phyloP scores from a whole-genome alignment of 2,797 vertebrate genomes.

The Corythornis leucogaster region DNA sequence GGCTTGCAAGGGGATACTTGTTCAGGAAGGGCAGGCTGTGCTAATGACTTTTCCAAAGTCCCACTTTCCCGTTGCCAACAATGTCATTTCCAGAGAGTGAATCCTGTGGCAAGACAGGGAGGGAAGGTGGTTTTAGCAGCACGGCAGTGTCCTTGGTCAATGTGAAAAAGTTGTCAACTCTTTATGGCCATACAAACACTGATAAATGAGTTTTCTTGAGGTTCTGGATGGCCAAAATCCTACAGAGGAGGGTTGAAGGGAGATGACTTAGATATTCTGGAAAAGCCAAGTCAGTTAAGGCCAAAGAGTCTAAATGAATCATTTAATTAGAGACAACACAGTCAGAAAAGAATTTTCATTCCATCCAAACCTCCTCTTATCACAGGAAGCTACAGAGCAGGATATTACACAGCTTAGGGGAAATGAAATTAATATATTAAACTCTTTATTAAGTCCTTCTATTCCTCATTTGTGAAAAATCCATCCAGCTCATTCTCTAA shows the following conservation, averaged over 20 bases:
- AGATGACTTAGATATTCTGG: background rate
- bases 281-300: conserved; percentile 1
- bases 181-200: background rate
- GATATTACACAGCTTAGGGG: background rate
- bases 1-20: conserved; percentile 38
- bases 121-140: background rate
- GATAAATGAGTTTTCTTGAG: background rate
- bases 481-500: background rate
- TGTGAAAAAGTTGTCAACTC: background rate
- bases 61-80: background rate
- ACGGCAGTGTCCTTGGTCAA: background rate
- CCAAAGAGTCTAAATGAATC: background rate
- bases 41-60: conserved; percentile 53
- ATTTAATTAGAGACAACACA: conserved; percentile 33
- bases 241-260: background rate
- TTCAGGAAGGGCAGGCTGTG: conserved; percentile 27
- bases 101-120: background rate
- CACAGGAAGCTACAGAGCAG: background rate
- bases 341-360: background rate
- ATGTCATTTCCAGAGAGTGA: conserved; percentile 21
- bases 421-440: background rate
- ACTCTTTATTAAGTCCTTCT: conserved; percentile 18
- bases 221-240: background rate
- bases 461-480: conserved; percentile 29
- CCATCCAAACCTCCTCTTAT: conserved; percentile 24